Conservation (phyloP, 2,797 vertebrate species). For the Tinamus major region DNA sequence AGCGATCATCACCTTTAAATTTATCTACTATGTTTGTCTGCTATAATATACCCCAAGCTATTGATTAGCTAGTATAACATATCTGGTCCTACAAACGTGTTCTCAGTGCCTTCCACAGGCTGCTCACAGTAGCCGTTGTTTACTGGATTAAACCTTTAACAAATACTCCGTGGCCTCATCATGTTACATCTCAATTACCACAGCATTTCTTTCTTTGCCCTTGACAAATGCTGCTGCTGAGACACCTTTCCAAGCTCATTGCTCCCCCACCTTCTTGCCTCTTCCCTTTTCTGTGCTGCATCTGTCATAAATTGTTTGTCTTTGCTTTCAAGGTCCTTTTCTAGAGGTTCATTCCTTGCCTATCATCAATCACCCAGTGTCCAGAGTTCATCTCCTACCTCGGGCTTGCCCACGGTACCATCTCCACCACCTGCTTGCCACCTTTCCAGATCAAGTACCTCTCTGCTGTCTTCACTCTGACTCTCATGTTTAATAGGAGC, state of each 20-base stretch:
- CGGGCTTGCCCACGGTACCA: accelerated
- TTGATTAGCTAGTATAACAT: background rate
- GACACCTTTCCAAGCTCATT: background rate
- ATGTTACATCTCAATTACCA: background rate
- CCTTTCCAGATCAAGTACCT: background rate
- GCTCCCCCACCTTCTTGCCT: background rate
- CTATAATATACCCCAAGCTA: background rate
- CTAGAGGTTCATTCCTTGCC: background rate
- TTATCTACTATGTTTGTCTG: background rate
- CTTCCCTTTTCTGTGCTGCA: background rate
- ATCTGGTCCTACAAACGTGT: background rate
- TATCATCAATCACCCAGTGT: background rate
- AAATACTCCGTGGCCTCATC: background rate
- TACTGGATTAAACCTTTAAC: background rate
- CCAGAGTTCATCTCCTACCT: background rate
- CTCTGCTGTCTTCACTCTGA: background rate
- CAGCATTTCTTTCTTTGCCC: background rate
- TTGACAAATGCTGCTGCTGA: background rate
- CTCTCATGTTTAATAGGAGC: background rate
- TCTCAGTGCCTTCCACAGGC: background rate
- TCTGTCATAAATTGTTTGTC: background rate
- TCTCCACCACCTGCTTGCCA: background rate
- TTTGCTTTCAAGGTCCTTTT: background rate
- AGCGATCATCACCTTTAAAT: background rate
- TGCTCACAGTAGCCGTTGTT: background rate